A percentile compares a stretch with the other conserved stretches of the same genome.
Conservation (phyloP, 1,140 invertebrate genomes). For the Colletes gigas region DNA sequence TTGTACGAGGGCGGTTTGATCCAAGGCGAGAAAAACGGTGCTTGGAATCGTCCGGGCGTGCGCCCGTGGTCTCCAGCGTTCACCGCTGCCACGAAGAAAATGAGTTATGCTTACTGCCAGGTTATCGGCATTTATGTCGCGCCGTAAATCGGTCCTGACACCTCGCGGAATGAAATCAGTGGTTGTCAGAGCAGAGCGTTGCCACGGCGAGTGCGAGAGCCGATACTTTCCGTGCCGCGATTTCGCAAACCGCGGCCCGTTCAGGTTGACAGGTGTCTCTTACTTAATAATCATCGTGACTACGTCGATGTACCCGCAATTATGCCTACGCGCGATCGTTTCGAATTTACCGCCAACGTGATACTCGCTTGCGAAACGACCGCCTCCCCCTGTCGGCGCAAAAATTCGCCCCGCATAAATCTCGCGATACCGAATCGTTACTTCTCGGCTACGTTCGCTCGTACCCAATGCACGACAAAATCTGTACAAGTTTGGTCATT, state of each 20-base stretch:
- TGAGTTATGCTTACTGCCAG: slow-evolving; percentile 72
- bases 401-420: slow-evolving; percentile 5
- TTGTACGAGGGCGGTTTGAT: not conserved
- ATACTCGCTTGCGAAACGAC: slow-evolving; percentile 5
- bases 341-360: slow-evolving; percentile 31
- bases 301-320: slow-evolving; percentile 17
- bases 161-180: slow-evolving; percentile 74
- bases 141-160: slow-evolving; percentile 73
- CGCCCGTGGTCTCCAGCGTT: not conserved
- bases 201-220: not conserved
- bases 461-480: too few relatives aligned
- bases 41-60: too few relatives aligned
- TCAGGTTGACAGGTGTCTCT: slow-evolving; percentile 54
- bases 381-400: not conserved
- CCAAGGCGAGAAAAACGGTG: not conserved
- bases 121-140: slow-evolving; percentile 73
- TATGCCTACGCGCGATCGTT: slow-evolving; percentile 27
- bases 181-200: slow-evolving; percentile 67
- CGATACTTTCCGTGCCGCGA: slow-evolving; percentile 46
- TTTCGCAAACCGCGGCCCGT: slow-evolving; percentile 48
- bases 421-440: not conserved
- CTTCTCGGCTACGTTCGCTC: too few relatives aligned
- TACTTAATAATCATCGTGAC: slow-evolving; percentile 48
- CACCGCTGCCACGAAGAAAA: slow-evolving; percentile 38
- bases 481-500: too few relatives aligned